Percentiles rank a stretch among this genome's conserved stretches.
Evolutionary conservation across 2,113 vertebrate genomes (phyloP).

Genomic region (Psettodes erumei): DNA sequence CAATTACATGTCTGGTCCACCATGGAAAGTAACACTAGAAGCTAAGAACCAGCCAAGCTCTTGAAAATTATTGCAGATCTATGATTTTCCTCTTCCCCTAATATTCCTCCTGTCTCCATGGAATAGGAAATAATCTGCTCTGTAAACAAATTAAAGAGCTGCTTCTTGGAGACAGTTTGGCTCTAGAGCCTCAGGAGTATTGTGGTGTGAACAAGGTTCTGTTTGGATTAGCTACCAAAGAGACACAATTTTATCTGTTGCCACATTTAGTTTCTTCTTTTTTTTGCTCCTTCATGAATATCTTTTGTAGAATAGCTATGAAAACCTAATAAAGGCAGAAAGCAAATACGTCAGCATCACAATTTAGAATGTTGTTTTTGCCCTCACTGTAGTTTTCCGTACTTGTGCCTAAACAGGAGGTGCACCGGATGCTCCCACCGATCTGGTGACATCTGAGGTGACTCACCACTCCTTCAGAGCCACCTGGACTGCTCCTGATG

Average conservation of each 20-base stretch:
- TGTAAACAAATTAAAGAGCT: conserved; percentile 53
- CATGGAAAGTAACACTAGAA: conserved; percentile 13
- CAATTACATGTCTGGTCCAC: conserved; percentile 33
- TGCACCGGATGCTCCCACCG: conserved; percentile 82
- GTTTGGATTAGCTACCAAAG: conserved; percentile 20
- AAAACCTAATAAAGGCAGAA: not conserved
- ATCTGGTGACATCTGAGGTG: conserved; percentile 92
- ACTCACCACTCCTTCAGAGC: conserved; percentile 92
- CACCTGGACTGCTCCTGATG: conserved; percentile 89
- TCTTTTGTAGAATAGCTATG: not conserved
- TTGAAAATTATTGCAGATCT: conserved; percentile 31
- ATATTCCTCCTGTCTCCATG: conserved; percentile 18
- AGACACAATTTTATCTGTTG: not conserved
- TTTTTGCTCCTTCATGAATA: not conserved
- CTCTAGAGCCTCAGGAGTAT: conserved; percentile 16
- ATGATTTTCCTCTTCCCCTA: conserved; percentile 11
- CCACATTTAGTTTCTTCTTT: not conserved
- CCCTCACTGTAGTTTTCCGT: not conserved
- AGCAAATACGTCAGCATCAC: not conserved
- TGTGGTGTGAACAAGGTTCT: not conserved
- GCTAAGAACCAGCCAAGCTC: conserved; percentile 5
- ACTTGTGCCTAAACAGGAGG: conserved; percentile 67
- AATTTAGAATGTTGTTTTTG: not conserved
- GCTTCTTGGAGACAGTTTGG: conserved; percentile 18
- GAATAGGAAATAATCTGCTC: conserved; percentile 23